Evolutionary conservation across 2,888 invertebrate genomes (phyloP).

Genomic region (Melieria picta): DNA sequence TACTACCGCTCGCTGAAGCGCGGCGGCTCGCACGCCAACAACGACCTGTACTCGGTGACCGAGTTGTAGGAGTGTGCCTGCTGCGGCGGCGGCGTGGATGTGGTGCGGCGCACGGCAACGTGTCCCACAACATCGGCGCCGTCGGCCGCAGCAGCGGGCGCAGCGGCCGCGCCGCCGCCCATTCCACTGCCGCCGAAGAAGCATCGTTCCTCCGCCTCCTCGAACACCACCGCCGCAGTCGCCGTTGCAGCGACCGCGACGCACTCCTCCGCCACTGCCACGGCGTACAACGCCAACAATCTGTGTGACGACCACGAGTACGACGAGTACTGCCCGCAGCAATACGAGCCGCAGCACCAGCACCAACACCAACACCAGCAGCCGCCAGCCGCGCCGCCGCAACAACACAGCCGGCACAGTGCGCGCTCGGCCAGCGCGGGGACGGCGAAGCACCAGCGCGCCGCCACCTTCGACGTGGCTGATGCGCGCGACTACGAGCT

Average conservation of each 20-base stretch:
- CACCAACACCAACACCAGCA: conserved; percentile 35
- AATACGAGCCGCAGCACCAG: conserved; percentile 43
- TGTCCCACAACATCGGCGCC: conserved; percentile 53
- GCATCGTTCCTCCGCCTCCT: conserved; percentile 50
- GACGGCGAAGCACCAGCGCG: conserved; percentile 51
- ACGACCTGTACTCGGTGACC: conserved; percentile 79
- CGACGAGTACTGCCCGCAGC: conserved; percentile 62
- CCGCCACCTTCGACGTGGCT: conserved; percentile 63
- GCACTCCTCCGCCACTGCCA: conserved; percentile 29
- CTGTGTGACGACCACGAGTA: conserved; percentile 63
- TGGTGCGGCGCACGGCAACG: conserved; percentile 56
- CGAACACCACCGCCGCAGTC: conserved; percentile 36
- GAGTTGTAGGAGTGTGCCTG: conserved; percentile 72
- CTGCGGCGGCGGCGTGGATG: conserved; percentile 67
- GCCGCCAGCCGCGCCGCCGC: conserved; percentile 9
- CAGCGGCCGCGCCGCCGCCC: conserved; percentile 45
- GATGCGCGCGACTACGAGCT: conserved; percentile 63
- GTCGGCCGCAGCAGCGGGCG: conserved; percentile 53
- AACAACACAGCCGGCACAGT: conserved; percentile 20
- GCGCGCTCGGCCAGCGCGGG: conserved; percentile 35
- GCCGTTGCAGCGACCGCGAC: conserved; percentile 47
- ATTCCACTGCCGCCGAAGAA: conserved; percentile 51
- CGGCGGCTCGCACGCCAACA: conserved; percentile 43
- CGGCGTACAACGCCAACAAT: conserved; percentile 54
- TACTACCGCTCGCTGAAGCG: conserved; percentile 68